A percentile compares a stretch with the other conserved stretches of the same genome.
Conservation (phyloP, 2,888 invertebrate species). For the Cacoxenus indagator region DNA sequence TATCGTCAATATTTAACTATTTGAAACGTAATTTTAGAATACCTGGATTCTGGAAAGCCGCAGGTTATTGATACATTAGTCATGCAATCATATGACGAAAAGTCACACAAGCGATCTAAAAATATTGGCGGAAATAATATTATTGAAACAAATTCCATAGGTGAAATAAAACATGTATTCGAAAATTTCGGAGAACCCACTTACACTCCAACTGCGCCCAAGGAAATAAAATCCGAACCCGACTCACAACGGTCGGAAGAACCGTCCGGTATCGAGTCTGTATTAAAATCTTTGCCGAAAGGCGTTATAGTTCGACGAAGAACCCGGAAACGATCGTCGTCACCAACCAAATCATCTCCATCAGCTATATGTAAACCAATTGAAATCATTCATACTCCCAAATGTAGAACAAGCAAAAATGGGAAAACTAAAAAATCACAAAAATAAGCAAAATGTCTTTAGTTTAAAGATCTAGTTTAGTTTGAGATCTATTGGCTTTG, state of each 20-base stretch:
- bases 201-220: not conserved
- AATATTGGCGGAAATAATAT: not conserved
- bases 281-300: slow-evolving; percentile 36
- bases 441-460: too few relatives aligned
- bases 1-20: not conserved
- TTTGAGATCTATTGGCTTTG: too few relatives aligned
- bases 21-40: not conserved
- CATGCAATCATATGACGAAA: not conserved
- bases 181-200: not conserved
- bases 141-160: not conserved
- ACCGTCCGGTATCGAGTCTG: slow-evolving; percentile 29
- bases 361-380: not conserved
- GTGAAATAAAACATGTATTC: not conserved
- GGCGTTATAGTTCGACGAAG: slow-evolving; percentile 29
- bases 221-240: not conserved
- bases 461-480: too few relatives aligned
- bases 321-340: not conserved
- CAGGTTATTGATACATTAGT: too few relatives aligned
- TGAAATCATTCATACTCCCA: not conserved
- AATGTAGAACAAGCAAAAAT: not conserved
- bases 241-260: not conserved
- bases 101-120: not conserved
- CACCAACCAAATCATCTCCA: not conserved
- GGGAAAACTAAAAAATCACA: not conserved
- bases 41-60: not conserved